Conservation (phyloP, 2,113 vertebrate genomes). For the Lophotis ruficrista region DNA sequence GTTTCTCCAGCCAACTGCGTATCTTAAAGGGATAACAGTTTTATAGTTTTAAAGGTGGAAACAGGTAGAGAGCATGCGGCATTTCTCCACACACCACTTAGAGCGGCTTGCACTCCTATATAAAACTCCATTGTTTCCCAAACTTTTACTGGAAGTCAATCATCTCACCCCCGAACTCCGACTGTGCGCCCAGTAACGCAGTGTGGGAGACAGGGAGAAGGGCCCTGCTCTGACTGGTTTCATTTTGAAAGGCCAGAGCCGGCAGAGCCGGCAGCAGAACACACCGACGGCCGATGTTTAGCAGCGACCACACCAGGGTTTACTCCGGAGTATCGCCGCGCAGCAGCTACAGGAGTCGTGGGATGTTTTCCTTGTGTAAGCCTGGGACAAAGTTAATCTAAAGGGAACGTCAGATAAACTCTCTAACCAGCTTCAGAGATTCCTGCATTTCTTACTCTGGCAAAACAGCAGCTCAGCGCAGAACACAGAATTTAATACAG, state of each 20-base stretch:
- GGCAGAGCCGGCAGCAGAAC: background rate
- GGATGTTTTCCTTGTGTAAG: background rate
- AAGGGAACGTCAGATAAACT: background rate
- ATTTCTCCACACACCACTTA: background rate
- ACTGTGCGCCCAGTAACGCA: accelerated
- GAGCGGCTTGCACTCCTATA: too few species aligned
- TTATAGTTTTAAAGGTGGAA: background rate
- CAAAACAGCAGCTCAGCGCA: background rate
- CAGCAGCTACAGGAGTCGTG: background rate
- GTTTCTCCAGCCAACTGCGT: background rate
- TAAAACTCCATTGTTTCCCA: background rate
- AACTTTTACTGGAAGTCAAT: background rate
- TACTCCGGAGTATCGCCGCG: accelerated
- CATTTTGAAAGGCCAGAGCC: background rate
- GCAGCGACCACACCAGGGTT: accelerated
- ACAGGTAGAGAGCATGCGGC: background rate
- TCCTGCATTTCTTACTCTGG: background rate
- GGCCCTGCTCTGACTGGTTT: background rate
- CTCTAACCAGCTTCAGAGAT: background rate
- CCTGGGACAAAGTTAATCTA: background rate
- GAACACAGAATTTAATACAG: background rate
- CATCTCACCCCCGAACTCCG: too few species aligned
- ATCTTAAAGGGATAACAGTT: background rate
- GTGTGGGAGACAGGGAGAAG: background rate
- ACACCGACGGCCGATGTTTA: accelerated